Conservation (phyloP, 2,113 vertebrate species). For the Cromileptes altivelis region DNA sequence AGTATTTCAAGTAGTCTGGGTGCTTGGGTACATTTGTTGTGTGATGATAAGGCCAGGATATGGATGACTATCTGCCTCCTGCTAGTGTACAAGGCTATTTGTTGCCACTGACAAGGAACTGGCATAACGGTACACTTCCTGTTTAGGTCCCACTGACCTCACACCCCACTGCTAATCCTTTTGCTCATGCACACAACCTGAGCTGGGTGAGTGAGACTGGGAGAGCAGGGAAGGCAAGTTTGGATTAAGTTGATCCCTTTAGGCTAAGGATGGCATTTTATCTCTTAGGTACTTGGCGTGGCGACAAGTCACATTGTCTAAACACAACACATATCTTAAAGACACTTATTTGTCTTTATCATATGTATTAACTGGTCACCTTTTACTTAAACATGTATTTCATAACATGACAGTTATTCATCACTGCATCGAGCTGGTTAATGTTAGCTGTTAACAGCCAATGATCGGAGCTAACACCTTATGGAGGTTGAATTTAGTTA, state of each 20-base stretch:
- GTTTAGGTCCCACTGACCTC: conserved; percentile 25
- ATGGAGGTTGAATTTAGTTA: too few relatives aligned
- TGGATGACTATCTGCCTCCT: conserved; percentile 16
- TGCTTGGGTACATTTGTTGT: conserved; percentile 25
- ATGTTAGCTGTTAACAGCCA: too few relatives aligned
- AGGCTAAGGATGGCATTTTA: conserved; percentile 1
- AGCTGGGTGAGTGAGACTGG: conserved; percentile 28
- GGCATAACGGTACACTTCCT: conserved; percentile 40
- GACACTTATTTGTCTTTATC: neutral
- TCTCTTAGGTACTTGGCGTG: conserved; percentile 29
- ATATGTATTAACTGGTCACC: neutral
- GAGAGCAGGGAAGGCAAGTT: conserved; percentile 25
- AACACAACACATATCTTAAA: neutral
- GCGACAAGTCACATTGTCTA: neutral
- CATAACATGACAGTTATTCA: neutral
- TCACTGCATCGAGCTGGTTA: neutral
- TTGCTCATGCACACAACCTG: conserved; percentile 52
- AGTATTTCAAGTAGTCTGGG: conserved; percentile 35
- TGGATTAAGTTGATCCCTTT: conserved; percentile 27
- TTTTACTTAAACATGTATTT: neutral
- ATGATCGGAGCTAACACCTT: too few relatives aligned
- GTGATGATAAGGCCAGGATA: conserved; percentile 12
- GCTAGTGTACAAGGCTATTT: conserved; percentile 11
- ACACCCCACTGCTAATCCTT: conserved; percentile 32
- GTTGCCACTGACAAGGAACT: conserved; percentile 27